Conservation (phyloP, 2,113 vertebrate species). For the Galemys pyrenaicus region DNA sequence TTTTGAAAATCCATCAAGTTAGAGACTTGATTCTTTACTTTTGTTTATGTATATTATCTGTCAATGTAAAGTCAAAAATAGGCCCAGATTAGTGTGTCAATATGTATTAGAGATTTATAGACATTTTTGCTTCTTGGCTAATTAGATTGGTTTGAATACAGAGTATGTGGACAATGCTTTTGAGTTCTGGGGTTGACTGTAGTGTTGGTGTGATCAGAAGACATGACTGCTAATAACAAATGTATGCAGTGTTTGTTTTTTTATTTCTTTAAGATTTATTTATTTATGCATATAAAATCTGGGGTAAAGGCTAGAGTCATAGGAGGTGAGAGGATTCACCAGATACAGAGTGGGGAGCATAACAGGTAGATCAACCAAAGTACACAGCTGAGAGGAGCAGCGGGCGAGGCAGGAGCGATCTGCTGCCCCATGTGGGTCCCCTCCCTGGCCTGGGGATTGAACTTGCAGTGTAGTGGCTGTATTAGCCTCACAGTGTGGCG, state of each 20-base stretch:
- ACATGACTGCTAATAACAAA: not conserved
- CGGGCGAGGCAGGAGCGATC: too few species aligned
- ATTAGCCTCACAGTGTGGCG: too few species aligned
- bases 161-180: not conserved
- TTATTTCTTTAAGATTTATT: too few species aligned
- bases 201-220: not conserved
- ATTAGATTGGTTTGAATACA: not conserved
- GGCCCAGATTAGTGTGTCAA: not conserved
- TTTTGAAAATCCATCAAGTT: slow-evolving; percentile 5
- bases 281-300: too few species aligned
- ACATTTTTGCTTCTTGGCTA: not conserved
- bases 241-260: not conserved
- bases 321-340: too few species aligned
- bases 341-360: too few species aligned
- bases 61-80: not conserved
- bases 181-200: not conserved
- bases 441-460: too few species aligned
- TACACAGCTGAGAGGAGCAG: too few species aligned
- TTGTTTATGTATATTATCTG: not conserved
- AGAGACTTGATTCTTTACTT: not conserved
- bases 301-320: too few species aligned
- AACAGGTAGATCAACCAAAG: too few species aligned
- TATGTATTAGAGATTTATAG: not conserved
- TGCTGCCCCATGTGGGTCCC: too few species aligned
- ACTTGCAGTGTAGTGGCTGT: too few species aligned